A percentile compares a stretch with the other conserved stretches of the same genome.
Conservation (phyloP, 2,113 vertebrate genomes). For the Lagenorhynchus albirostris region DNA sequence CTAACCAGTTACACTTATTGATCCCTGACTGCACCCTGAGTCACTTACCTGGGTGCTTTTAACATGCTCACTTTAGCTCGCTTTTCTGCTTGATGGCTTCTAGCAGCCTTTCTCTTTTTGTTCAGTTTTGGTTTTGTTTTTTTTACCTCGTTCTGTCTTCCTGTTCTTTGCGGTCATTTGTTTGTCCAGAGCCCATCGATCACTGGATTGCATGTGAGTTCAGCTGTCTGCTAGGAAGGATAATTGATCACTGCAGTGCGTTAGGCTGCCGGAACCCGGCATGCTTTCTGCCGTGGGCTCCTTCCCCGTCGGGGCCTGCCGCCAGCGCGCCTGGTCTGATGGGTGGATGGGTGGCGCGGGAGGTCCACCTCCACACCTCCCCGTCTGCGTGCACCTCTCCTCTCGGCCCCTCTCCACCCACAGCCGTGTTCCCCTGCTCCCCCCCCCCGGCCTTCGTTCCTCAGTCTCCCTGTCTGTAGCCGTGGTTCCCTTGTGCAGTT, state of each 20-base stretch:
- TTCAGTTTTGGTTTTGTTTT: not conserved
- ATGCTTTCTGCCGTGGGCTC: rapidly evolving
- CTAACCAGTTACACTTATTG: rapidly evolving
- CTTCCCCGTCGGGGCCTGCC: rapidly evolving
- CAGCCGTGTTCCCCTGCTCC: not conserved
- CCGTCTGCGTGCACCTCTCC: rapidly evolving
- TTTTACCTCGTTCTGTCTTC: rapidly evolving
- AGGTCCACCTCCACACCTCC: rapidly evolving
- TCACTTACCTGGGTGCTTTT: not conserved
- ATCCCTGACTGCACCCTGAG: rapidly evolving
- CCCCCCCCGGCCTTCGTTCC: not conserved
- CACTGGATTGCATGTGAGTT: not conserved
- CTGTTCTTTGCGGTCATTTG: not conserved
- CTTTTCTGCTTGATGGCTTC: not conserved
- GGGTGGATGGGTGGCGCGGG: rapidly evolving
- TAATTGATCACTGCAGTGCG: rapidly evolving
- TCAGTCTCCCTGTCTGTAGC: not conserved
- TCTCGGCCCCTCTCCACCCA: not conserved
- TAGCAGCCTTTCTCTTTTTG: not conserved
- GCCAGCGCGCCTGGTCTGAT: rapidly evolving
- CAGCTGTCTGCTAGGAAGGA: not conserved
- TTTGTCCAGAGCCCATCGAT: not conserved
- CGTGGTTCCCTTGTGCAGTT: not conserved
- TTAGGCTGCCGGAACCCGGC: not conserved
- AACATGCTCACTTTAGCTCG: not conserved